These are phyloP conservation scores for Trypoxylon attenuatum DNA, from an alignment of 2,888 invertebrate species.

Conservation along the genomic window DNA sequence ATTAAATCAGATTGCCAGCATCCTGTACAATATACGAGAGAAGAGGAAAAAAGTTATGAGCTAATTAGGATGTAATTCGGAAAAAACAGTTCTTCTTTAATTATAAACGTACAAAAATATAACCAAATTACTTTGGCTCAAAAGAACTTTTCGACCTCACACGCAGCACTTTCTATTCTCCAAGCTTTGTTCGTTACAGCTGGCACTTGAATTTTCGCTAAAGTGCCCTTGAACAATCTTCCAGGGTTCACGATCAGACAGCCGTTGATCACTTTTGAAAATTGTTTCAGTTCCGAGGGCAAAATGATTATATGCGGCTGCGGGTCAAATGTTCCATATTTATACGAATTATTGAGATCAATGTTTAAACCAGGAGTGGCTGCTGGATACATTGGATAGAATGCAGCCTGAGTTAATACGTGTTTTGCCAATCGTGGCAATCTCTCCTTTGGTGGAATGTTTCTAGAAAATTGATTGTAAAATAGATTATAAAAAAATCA, in stretches of 20 bases:
- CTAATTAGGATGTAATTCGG: no score
- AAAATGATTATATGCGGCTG: conserved; percentile 89
- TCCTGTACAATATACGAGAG: no score
- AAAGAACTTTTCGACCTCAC: conserved; percentile 65
- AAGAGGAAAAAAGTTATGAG: no score
- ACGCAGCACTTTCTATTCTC: conserved; percentile 60
- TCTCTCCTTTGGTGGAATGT: conserved; percentile 78
- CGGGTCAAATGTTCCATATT: conserved; percentile 82
- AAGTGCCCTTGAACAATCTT: conserved; percentile 86
- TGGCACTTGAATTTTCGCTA: conserved; percentile 80
- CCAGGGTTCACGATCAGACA: conserved; percentile 92
- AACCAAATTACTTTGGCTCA: neutral
- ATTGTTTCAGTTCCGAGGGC: conserved; percentile 90
- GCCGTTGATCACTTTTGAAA: conserved; percentile 85
- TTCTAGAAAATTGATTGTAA: conserved; percentile 62
- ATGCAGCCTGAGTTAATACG: conserved; percentile 85
- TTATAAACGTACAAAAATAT: neutral
- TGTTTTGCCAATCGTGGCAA: conserved; percentile 85
- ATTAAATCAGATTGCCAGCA: no score
- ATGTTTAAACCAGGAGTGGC: conserved; percentile 80
- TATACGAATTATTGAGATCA: conserved; percentile 84
- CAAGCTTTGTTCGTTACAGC: conserved; percentile 47
- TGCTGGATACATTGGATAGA: conserved; percentile 89
- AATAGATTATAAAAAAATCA: no score
- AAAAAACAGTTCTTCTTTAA: no score